These are phyloP conservation scores for Calosoma granatense DNA, from an alignment of 1,140 invertebrate genomes.

Conservation along the genomic window DNA sequence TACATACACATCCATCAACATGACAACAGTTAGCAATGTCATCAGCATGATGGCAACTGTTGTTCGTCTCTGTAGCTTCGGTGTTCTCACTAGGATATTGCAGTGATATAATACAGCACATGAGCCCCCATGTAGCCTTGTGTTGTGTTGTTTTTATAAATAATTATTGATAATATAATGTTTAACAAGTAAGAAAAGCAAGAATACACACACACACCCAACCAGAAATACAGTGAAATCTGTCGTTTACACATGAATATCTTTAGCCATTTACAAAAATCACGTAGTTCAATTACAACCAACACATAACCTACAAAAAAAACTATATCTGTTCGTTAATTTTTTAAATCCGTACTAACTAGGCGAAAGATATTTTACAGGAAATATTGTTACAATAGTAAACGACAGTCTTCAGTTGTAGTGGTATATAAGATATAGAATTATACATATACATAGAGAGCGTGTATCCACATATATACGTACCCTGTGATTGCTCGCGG, in stretches of 20 bases:
- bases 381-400: background rate
- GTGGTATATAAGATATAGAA: background rate
- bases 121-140: background rate
- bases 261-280: background rate
- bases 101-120: background rate
- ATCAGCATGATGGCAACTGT: too few species aligned
- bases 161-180: too few species aligned
- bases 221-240: too few species aligned
- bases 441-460: background rate
- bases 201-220: too few species aligned
- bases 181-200: too few species aligned
- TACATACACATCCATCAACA: too few species aligned
- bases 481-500: conserved; percentile 6
- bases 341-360: background rate
- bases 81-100: background rate
- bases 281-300: background rate
- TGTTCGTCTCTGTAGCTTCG: background rate
- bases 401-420: background rate
- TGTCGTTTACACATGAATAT: too few species aligned
- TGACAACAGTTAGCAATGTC: too few species aligned
- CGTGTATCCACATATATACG: background rate
- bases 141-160: too few species aligned
- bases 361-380: too few species aligned
- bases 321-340: background rate
- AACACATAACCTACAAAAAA: too few species aligned